phyloP scores from a whole-genome alignment of 2,797 vertebrate genomes.

The Novumbra hubbsi region DNA sequence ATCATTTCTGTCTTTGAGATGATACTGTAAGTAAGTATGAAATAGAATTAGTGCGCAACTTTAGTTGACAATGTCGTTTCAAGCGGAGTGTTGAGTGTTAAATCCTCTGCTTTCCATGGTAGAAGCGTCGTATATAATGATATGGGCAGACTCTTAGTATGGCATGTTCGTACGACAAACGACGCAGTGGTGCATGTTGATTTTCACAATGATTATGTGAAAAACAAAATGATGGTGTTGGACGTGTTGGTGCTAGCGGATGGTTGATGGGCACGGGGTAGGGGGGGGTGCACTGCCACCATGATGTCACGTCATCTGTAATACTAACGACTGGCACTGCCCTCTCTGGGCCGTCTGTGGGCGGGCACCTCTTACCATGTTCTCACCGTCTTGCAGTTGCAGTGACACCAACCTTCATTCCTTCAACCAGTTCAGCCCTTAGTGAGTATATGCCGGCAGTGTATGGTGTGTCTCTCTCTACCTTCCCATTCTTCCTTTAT shows the following conservation, averaged over 20 bases:
- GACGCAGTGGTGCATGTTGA: background rate
- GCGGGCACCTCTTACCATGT: conserved; percentile 62
- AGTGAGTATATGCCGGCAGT: conserved; percentile 79
- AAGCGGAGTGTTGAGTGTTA: background rate
- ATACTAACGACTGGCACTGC: background rate
- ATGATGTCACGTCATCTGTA: background rate
- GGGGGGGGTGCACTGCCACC: background rate
- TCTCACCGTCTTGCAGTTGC: conserved; percentile 77
- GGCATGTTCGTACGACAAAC: background rate
- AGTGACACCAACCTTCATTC: conserved; percentile 65
- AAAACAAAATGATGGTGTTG: background rate
- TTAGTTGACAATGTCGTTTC: background rate
- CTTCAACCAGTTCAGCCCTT: conserved; percentile 67
- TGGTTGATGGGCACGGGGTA: background rate
- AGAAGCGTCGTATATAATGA: background rate
- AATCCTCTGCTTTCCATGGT: background rate
- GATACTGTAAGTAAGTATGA: background rate
- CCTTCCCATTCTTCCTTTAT: conserved; percentile 24
- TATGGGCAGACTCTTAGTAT: background rate
- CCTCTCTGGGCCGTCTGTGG: conserved; percentile 49
- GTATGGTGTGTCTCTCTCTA: conserved; percentile 40
- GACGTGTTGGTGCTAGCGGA: background rate
- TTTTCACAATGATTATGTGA: background rate
- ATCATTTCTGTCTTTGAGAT: background rate
- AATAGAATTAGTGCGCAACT: background rate